Evolutionary conservation across 2,888 invertebrate genomes (phyloP), one percentile per base, ranked within the genome.

Genomic region (Hetaerina titia): DNA sequence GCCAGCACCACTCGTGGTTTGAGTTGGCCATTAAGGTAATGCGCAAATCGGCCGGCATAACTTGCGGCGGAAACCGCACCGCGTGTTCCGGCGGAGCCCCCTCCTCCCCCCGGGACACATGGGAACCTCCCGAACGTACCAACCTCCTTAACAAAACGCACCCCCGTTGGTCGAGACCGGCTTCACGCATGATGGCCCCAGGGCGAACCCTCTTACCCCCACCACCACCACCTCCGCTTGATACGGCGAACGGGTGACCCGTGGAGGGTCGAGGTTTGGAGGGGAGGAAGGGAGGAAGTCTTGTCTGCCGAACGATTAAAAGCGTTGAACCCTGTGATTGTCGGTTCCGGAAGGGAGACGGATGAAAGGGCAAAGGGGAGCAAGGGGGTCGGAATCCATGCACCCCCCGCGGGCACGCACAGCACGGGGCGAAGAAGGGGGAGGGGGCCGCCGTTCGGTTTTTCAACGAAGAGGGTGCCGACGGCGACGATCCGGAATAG

Each of bases 401-500:
- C 7, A 6, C 25, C 8, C 64, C 90, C 45, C 45, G 1, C 56
- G 63, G 56, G 69, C 31, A 31, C 81, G 25, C n/a, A 81, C 81
- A 15, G 81, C 81, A 69, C n/a, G 64, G 60, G 90, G 19, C 64
- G 64, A n/a, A 69, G 7, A 22, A 22, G 7, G 69, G 69, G n/a
- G 8, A 69, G 31, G 81, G 81, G 81, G 8, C n/a, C 81, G 45
- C 11, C 31, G 22, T 22, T 31, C 31, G 8, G 74, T 25, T 69
- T 25, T 25, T 19, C 25, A 31, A 22, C 6, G n/a, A 6, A 31
- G 81, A 45, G 31, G 31, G 81, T 31, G 81, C 81, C 31, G 81
- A 31, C 81, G 81, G 81, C 81, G 92, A 56, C 64, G 69, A 92
- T 69, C 92, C 19, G 69, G 92, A 22, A 69, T 64, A 92, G 92